Evolutionary conservation across 2,888 invertebrate genomes (phyloP), one percentile per base, ranked within the genome.

Genomic region (Pseudolycoriella hygida): DNA sequence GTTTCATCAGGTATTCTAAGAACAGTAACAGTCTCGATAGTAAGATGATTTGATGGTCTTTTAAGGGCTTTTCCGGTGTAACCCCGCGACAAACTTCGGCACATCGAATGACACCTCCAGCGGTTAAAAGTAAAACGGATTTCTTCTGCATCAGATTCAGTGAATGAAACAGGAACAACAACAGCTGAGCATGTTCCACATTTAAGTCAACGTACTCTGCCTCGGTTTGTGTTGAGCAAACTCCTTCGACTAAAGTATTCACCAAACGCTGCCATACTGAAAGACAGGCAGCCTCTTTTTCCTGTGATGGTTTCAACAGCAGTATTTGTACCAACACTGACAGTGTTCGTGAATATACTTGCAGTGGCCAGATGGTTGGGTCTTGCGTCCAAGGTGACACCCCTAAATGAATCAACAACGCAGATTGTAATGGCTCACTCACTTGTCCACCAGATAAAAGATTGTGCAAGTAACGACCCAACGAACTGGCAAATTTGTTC

Each of bases 121-220:
- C 81, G 30, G 85, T 81, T 54, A 84, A 71, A 8, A 94, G 71
- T 32, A 96, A 70, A 2, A 96, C 86, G 2, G 87, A 84, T 63
- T 96, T 96, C 67, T 94, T 96, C 66, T 94, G 92, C 88, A 93
- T 92, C 49, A 96, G 69, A 55, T 90, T 92, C 48, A 96, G 67
- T 0, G 92, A 89, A 64, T 96, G 94, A 66, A 96, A 96, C 11
- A 96, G 69, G 61, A 94, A 94, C 8, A 96, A 72, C 50, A 96
- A 66, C 32, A 96, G 70, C 62, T 96, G 94, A 0, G 92, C 85
- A 64, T 96, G 94, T 61, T 96, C 96, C 43, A 94, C 89, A 62
- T 94, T 96, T 48, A 96, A 68, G 69, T 94, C 94, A 76, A 63
- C 64, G 48, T 59, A 61, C 46, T 66, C 66, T 2, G 56, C 46